phyloP scores from a whole-genome alignment of 2,797 vertebrate species.

The Acanthornis magna region DNA sequence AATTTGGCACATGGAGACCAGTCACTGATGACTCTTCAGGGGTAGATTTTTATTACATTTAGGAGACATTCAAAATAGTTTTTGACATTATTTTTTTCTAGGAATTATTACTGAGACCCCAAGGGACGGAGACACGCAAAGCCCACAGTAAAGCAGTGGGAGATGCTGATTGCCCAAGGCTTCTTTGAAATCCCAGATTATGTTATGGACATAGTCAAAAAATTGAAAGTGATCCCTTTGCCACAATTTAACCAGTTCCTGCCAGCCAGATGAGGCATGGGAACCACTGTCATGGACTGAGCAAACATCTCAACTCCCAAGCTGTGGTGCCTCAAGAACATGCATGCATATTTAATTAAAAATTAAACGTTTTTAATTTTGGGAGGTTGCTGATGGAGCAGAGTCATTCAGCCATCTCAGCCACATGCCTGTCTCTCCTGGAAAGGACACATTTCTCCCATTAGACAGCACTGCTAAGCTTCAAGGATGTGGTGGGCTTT shows the following conservation, averaged over 20 bases:
- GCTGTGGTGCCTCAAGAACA: not conserved
- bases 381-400: not conserved
- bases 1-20: not conserved
- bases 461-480: not conserved
- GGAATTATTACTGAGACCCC: conserved; percentile 43
- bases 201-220: conserved; percentile 45
- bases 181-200: conserved; percentile 54
- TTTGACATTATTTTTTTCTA: conserved; percentile 56
- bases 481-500: not conserved
- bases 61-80: conserved; percentile 44
- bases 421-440: not conserved
- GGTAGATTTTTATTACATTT: conserved; percentile 57
- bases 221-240: conserved; percentile 52
- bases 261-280: not conserved
- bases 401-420: not conserved
- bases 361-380: not conserved
- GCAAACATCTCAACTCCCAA: not conserved
- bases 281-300: not conserved
- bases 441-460: not conserved
- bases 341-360: rapidly evolving
- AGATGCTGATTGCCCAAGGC: conserved; percentile 40
- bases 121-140: conserved; percentile 24
- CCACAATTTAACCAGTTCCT: conserved; percentile 51
- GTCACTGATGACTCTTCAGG: conserved; percentile 54
- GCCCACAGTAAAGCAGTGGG: conserved; percentile 9